A percentile compares a stretch with the other conserved stretches of the same genome.
Evolutionary conservation across 2,113 vertebrate species (phyloP).

Genomic region (Heliornis fulica): DNA sequence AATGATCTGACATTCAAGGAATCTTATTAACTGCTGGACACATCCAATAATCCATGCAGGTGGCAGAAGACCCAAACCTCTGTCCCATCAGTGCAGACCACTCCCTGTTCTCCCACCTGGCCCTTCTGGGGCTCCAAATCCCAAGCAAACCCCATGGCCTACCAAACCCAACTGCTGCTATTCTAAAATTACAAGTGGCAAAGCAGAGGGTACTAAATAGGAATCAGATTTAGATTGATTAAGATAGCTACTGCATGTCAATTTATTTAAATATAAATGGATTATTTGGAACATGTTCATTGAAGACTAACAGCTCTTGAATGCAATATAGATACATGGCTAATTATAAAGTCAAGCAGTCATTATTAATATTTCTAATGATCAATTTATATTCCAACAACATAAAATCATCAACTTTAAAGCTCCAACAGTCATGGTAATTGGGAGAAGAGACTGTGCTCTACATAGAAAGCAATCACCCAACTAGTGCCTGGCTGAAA

Average conservation of each 20-base stretch:
- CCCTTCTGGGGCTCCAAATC: neutral
- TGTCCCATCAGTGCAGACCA: neutral
- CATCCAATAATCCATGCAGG: neutral
- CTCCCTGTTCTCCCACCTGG: neutral
- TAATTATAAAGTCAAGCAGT: slow-evolving; percentile 57
- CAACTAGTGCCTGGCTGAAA: neutral
- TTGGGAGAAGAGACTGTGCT: neutral
- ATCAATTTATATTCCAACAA: slow-evolving; percentile 52
- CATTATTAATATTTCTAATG: slow-evolving; percentile 49
- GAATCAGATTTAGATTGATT: slow-evolving; percentile 35
- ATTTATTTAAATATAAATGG: slow-evolving; percentile 45
- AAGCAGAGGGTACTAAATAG: neutral
- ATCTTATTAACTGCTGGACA: neutral
- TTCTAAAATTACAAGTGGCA: neutral
- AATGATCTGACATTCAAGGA: neutral
- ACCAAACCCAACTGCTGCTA: neutral
- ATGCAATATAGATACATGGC: neutral
- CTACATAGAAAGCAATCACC: neutral
- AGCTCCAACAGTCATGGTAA: neutral
- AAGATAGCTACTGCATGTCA: neutral
- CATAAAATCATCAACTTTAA: slow-evolving; percentile 34
- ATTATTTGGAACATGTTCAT: slow-evolving; percentile 45
- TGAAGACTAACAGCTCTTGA: slow-evolving; percentile 41
- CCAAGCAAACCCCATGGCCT: neutral
- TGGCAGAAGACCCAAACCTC: neutral